Evolutionary conservation across 2,797 vertebrate species (phyloP), one percentile per base, ranked within the genome.

Genomic region (Rhabdophis nuchalis): DNA sequence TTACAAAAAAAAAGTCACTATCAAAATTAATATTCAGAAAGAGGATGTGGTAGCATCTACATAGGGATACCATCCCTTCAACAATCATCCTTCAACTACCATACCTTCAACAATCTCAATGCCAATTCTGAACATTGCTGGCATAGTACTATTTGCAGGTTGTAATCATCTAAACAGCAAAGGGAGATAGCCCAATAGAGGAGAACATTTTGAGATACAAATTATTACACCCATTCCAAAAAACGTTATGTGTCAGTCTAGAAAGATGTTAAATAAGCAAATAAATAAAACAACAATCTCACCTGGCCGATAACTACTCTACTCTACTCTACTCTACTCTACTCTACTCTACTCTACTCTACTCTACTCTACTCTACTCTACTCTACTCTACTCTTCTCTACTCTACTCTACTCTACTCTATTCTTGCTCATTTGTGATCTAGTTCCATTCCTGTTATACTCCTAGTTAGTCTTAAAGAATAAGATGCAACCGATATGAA

Each of bases 21-120:
- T 57, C 52, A 41, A 92, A 95, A n/a, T 57, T 29, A 91, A 94
- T 93, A 94, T 18, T 77, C 16, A 14, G 1, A 12, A 7, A 20
- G 77, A 90, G 58, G 87, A 32, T 23, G 29, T 18, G 82, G 46
- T 29, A 86, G 86, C 46, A 82, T 14, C 58, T 5, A 90, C 9
- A 1, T 50, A 87, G 85, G 92, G 23, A 64, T 8, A 9, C 52
- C 53, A 41, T 14, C 20, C 60, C 95, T 94, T n/a, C n/a, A n/a
- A n/a, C n/a, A n/a, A n/a, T n/a, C n/a, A n/a, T n/a, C n/a, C n/a
- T n/a, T n/a, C n/a, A n/a, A n/a, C n/a, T n/a, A n/a, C n/a, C n/a
- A n/a, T n/a, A 92, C 5, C 53, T 13, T 89, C 18, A 93, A 25
- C 14, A 4, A n/a, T 90, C 68, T 25, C 46, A 1, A 25, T 68